Evolutionary conservation across 2,113 vertebrate species (phyloP), one percentile per base, ranked within the genome.

Genomic region (Mobula birostris): DNA sequence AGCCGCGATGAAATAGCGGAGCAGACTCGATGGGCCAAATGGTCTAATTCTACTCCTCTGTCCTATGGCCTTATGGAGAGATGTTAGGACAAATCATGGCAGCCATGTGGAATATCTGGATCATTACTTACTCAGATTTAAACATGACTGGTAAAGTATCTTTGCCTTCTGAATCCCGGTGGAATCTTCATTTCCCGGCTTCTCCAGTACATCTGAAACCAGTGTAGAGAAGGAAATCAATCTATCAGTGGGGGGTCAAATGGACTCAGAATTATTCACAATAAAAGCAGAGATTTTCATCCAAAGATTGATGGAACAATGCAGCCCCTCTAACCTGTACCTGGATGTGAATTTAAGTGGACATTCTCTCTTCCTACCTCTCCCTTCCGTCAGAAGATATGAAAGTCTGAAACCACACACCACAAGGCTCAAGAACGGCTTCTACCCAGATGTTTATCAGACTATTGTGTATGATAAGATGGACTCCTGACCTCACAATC

Each of bases 111-210:
- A 92, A 61, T 36, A 17, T 27, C 2, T 58, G 27, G 82, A 32
- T 7, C n/a, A 6, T 2, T 95, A 97, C 98, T 98, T 96, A 99
- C 99, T 97, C 95, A 99, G 98, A 96, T 99, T 99, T 94, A 96
- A 96, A 94, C 99, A 99, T 0, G 99, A 99, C 95, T 96, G 97
- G 95, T 98, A 99, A 66, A 99, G 96, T 14, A 96, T 98, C 96
- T 98, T 99, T 70, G 98, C 98, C 96, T 99, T 99, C 95, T 96
- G 96, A 94, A 99, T 96, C 78, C 98, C 98, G 27, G 94, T 24
- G 82, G 97, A 97, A 7, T 97, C 96, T 77, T 95, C 95, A 94
- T 94, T 56, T 94, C 97, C 96, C 17, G 96, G 94, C 94, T 96
- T 96, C 85, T 98, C 96, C 40, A 99, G 97, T 94, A 99, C 98